Evolutionary conservation across 2,888 invertebrate species (phyloP).

Genomic region (Proisotoma minuta): DNA sequence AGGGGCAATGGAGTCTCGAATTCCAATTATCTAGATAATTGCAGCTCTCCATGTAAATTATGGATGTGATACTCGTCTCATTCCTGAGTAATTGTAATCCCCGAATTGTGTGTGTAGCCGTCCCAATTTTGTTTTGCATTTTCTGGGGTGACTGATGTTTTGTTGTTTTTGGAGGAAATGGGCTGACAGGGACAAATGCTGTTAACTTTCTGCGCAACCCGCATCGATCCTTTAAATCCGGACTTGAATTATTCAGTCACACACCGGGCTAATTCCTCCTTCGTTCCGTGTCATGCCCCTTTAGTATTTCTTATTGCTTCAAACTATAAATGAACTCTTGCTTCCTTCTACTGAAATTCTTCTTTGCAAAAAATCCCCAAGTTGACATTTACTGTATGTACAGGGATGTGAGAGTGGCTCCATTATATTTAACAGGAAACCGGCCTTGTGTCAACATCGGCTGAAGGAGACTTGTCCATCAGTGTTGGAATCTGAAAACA

Average conservation of each 20-base stretch:
- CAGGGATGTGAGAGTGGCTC: conserved; percentile 7
- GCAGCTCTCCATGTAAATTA: neutral
- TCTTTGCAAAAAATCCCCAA: conserved; percentile 9
- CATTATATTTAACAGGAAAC: conserved; percentile 37
- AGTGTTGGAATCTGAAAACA: conserved; percentile 38
- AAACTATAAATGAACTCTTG: neutral
- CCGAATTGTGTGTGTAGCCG: neutral
- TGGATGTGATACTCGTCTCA: neutral
- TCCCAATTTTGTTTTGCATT: conserved; percentile 1
- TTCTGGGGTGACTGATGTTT: conserved; percentile 9
- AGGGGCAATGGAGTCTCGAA: neutral
- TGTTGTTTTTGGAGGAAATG: conserved; percentile 17
- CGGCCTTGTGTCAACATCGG: conserved; percentile 45
- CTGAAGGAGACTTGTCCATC: conserved; percentile 44
- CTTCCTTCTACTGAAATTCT: neutral
- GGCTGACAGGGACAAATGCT: conserved; percentile 13
- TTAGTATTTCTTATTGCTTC: neutral
- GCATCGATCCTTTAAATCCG: conserved; percentile 13
- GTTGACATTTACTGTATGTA: conserved; percentile 11
- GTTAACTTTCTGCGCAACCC: neutral
- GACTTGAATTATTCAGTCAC: conserved; percentile 10
- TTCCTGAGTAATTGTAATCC: neutral
- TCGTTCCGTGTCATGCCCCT: neutral
- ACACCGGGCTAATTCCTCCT: neutral
- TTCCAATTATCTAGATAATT: conserved; percentile 6